phyloP scores from a whole-genome alignment of 2,888 invertebrate genomes.

The Periphyllus acericola region DNA sequence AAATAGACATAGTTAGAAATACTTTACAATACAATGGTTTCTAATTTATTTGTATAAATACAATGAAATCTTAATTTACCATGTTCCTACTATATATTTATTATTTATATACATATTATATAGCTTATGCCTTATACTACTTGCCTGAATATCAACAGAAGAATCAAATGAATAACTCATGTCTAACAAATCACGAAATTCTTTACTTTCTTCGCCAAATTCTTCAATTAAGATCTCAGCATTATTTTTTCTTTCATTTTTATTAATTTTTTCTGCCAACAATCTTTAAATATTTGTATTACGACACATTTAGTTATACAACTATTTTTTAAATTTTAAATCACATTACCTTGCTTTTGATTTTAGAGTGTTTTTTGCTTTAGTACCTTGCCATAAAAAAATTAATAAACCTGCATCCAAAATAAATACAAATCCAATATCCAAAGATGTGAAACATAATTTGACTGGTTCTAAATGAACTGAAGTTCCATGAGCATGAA shows the following conservation, averaged over 20 bases:
- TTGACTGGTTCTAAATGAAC: constrained; percentile 91
- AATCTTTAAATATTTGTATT: constrained; percentile 70
- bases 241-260: constrained; percentile 95
- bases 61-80: not conserved
- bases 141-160: constrained; percentile 32
- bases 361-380: constrained; percentile 86
- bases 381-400: constrained; percentile 91
- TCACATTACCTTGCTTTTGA: constrained; percentile 74
- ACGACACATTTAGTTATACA: not conserved
- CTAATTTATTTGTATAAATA: too few species aligned
- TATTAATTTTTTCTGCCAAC: constrained; percentile 98
- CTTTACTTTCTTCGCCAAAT: constrained; percentile 83
- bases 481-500: constrained; percentile 84
- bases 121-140: not conserved
- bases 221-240: constrained; percentile 87
- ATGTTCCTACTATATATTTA: not conserved
- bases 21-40: too few species aligned
- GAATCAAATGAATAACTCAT: constrained; percentile 51
- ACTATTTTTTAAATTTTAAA: not conserved
- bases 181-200: constrained; percentile 78
- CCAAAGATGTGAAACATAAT: constrained; percentile 78
- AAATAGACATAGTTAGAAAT: not conserved
- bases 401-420: constrained; percentile 87
- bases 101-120: not conserved
- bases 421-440: constrained; percentile 91